Base-by-base conservation (phyloP, 2,797 vertebrate genomes). In the Nannoperca obscura region DNA sequence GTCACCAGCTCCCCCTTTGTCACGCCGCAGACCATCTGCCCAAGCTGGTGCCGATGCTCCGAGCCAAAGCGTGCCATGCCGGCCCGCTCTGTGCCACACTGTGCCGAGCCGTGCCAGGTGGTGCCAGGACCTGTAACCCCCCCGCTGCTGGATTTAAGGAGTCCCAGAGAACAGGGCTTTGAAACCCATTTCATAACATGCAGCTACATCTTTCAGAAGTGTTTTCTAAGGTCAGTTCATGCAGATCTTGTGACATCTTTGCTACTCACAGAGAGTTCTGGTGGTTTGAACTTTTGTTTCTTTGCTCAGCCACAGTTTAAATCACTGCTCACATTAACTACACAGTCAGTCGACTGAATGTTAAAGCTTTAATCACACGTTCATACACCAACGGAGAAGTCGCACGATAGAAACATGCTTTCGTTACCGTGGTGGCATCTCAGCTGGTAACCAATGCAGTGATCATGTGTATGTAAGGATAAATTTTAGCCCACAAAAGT, bases 11-110 rank as follows among this genome's bases (percentile, higher is more conserved):
- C 78, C 78, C 74, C 77, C 80, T 80, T 80, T 55, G 32, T 67
- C 84, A 74, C 55, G n/a, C 34, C 12, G 30, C 53, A 27, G 74
- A 87, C 91, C 91, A 91, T 92, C 90, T 92, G 91, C 61, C 76
- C 87, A 71, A 78, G 79, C 82, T 78, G 82, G 61, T 55, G 73
- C 58, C 0, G 50, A 12, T 0, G 11, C 63, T 40, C 44, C 0
- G 32, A 82, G 85, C 86, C 86, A 89, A 80, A 74, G 36, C 15
- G 42, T 2, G 78, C 72, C 52, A 54, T 11, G 14, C 12, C 20
- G 10, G 34, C 24, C 68, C 4, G 2, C 9, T 9, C n/a, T 5
- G 72, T 30, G 62, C 79, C 75, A 3, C 5, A 0, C 64, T 7
- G 55, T 40, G 11, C 83, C 36, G 40, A 10, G 62, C 59, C 0